A percentile compares a stretch with the other conserved stretches of the same genome.
phyloP scores from a whole-genome alignment of 2,797 vertebrate genomes.

The Poliocrania exsul region DNA sequence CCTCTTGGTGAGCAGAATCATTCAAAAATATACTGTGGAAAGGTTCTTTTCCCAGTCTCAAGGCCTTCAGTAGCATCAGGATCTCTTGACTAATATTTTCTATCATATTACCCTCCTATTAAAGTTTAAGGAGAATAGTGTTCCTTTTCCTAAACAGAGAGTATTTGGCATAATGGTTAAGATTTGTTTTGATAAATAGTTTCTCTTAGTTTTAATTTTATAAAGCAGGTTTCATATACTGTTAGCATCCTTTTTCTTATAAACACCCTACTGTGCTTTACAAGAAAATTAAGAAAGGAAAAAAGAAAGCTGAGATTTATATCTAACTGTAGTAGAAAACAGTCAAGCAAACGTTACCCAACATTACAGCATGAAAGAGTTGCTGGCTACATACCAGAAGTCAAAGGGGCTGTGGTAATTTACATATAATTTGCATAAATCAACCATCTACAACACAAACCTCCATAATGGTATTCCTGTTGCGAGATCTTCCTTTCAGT shows the following conservation, averaged over 20 bases:
- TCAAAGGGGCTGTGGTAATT: background rate
- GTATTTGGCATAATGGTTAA: background rate
- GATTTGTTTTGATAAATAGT: background rate
- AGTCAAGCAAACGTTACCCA: slow-evolving; percentile 1
- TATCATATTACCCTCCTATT: background rate
- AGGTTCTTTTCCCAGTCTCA: background rate
- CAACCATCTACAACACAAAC: background rate
- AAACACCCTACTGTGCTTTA: background rate
- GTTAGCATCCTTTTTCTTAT: background rate
- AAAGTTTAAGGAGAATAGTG: background rate
- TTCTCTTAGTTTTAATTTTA: slow-evolving; percentile 8
- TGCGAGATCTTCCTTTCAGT: background rate
- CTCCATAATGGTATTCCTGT: background rate
- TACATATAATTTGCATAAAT: slow-evolving; percentile 38
- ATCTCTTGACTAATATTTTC: background rate
- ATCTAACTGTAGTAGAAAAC: slow-evolving; percentile 23
- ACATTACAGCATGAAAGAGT: slow-evolving; percentile 2
- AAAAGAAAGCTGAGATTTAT: slow-evolving; percentile 8
- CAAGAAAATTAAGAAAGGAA: background rate
- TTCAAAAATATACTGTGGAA: background rate
- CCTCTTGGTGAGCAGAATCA: background rate
- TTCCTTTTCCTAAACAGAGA: background rate
- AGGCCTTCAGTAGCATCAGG: background rate
- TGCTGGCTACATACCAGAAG: slow-evolving; percentile 16
- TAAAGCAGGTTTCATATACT: background rate